phyloP scores from a whole-genome alignment of 1,140 invertebrate species.

The honey bee (Apis mellifera) region DNA sequence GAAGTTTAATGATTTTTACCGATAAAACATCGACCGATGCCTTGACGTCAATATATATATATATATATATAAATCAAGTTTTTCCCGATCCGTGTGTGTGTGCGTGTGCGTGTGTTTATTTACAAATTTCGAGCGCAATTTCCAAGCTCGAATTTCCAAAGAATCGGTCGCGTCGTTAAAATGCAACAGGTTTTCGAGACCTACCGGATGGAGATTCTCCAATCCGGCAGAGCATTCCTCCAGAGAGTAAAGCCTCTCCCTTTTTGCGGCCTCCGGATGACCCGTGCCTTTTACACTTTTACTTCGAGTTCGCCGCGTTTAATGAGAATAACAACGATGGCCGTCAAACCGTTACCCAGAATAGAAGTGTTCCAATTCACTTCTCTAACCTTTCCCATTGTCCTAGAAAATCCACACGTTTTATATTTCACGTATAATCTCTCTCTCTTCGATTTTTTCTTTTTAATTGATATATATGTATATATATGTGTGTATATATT shows the following conservation, averaged over 20 bases:
- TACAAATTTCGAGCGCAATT: too few relatives aligned
- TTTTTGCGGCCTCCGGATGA: conserved; percentile 32
- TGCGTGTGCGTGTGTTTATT: too few relatives aligned
- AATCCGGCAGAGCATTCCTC: conserved; percentile 44
- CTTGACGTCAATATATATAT: conserved; percentile 11
- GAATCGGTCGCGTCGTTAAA: conserved; percentile 58
- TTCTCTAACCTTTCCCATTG: conserved; percentile 17
- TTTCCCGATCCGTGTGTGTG: too few relatives aligned
- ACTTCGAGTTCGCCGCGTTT: conserved; percentile 6
- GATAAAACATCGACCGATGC: neutral
- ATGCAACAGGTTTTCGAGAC: conserved; percentile 67
- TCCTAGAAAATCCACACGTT: conserved; percentile 14
- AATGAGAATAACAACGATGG: conserved; percentile 45
- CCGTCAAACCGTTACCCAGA: conserved; percentile 26
- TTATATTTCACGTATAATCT: too few relatives aligned
- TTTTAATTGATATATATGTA: too few relatives aligned
- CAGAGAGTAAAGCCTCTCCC: conserved; percentile 48
- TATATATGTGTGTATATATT: too few relatives aligned
- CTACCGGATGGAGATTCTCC: conserved; percentile 42
- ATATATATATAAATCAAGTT: too few relatives aligned
- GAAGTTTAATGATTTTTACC: neutral
- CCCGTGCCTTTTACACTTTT: conserved; percentile 38
- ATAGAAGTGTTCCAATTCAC: conserved; percentile 35
- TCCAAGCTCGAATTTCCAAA: conserved; percentile 54
- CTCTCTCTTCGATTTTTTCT: neutral